Base-by-base conservation (phyloP, 2,888 invertebrate genomes). In the Campoletis raptor region DNA sequence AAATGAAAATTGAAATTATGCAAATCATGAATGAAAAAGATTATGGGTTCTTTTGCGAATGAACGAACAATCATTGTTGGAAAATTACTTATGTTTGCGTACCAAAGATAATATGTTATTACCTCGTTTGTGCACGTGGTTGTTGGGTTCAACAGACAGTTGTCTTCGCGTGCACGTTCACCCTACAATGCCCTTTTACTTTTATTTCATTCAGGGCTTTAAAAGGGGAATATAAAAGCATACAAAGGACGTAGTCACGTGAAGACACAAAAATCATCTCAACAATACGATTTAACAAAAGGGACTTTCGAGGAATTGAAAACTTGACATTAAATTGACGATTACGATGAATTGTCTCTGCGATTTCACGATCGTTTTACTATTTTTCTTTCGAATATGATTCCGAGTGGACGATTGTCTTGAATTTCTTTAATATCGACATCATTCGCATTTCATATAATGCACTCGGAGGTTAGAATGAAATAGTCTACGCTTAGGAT, bases 1-100 rank as follows among this genome's bases (percentile, higher is more conserved):
- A 24, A 21, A 74, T 74, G 24, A 74, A 74, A 74, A 74, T 61
- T 40, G 24, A 61, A 74, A 74, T 74, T 74, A 74, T 74, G 74
- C 42, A 74, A 74, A 74, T 61, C 9, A 74, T 61, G 61, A 40
- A 74, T 40, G 74, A 42, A 74, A 74, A 74, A 61, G 42, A 57
- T 57, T 42, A 30, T 18, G 74, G 74, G 24, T 61, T 73, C 73
- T 52, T 52, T 24, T 73, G 40, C 21, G 37, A 52, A 21, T 40
- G 57, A 73, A 54, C 37, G 40, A 73, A 73, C 73, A 54, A 40
- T 57, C 54, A 57, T 57, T 73, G 18, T 21, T 21, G 37, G 40
- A 40, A 73, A 52, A 73, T 73, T 52, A 52, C 74, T 57, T n/a
- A 57, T 61, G 61, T 61, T 57, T 57, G 21, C 61, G 24, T 0